A percentile compares a stretch with the other conserved stretches of the same genome.
These are phyloP conservation scores for Lepidocolaptes lacrymiger DNA, from an alignment of 2,797 vertebrate genomes.

Conservation along the genomic window DNA sequence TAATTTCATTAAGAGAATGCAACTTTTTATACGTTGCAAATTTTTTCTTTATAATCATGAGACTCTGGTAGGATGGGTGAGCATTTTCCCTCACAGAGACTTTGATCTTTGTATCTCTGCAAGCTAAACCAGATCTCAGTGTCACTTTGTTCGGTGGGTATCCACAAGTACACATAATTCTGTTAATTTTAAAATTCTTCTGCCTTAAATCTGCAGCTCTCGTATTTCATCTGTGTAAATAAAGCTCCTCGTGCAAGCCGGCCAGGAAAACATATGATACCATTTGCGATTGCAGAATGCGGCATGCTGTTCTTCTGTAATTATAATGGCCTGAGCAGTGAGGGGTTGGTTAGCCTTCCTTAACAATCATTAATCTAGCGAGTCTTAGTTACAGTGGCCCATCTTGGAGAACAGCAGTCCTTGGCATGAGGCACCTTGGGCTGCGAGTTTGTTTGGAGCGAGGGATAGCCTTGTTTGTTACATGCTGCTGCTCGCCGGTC, in stretches of 20 bases:
- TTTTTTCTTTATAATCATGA: not conserved
- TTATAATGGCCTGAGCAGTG: constrained; percentile 89
- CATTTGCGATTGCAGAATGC: constrained; percentile 91
- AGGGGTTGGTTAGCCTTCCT: constrained; percentile 76
- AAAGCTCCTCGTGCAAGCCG: constrained; percentile 81
- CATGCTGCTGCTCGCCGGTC: constrained; percentile 28
- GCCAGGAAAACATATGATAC: constrained; percentile 96
- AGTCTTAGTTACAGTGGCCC: constrained; percentile 68
- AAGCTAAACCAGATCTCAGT: not conserved
- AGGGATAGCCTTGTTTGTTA: constrained; percentile 68
- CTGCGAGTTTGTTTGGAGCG: constrained; percentile 34
- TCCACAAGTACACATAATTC: not conserved
- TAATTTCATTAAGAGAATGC: not conserved
- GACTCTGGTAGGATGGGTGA: fast-evolving
- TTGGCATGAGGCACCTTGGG: constrained; percentile 72
- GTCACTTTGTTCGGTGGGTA: not conserved
- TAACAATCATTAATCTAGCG: constrained; percentile 82
- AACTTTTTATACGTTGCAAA: not conserved
- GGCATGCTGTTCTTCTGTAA: constrained; percentile 95
- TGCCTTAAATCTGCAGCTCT: not conserved
- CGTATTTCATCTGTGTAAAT: constrained; percentile 32
- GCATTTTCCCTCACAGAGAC: not conserved
- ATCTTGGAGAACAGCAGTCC: constrained; percentile 77
- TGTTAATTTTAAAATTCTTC: not conserved
- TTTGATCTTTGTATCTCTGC: not conserved